Base-by-base conservation (phyloP, 2,888 invertebrate genomes). In the Ectobius pallidus region DNA sequence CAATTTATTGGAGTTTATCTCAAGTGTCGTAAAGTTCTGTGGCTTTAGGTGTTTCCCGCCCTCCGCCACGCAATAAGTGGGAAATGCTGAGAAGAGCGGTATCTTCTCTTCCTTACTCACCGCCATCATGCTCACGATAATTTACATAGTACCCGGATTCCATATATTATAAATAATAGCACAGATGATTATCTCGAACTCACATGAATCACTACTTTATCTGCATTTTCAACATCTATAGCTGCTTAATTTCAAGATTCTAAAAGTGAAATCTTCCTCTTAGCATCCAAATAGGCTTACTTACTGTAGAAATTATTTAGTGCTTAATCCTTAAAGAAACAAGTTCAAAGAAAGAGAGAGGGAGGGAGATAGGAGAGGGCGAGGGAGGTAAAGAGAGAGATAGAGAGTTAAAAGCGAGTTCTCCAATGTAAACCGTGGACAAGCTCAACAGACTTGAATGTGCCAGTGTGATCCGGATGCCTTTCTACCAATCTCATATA, bases 1-100 rank as follows among this genome's bases (percentile, higher is more conserved):
- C 70, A 70, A 70, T 70, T 70, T 70, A 70, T 70, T 62, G 61
- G 25, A 70, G 70, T 70, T 70, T 70, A 70, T 70, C 61, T 70
- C 18, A n/a, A n/a, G 18, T 46, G 70, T 62, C 70, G 70, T 70
- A 70, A 70, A 70, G 61, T 44, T 34, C 34, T 34, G 69, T 22
- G 55, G 52, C 39, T 69, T 52, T 58, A 58, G 27, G 58, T 58
- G 32, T 25, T 58, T 25, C 52, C 25, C 52, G n/a, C 34, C 11
- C 11, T 7, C 34, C 11, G 14, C 52, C 52, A 22, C 11, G 52
- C 52, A 22, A 20, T 52, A 52, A 25, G 52, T 14, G 52, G 52
- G 49, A 49, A 49, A 20, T 49, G 9, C 18, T 20, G 9, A 9
- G 20, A 6, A 7, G 46, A 20, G 20, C 11, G 22, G 22, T 52